Percentiles rank a stretch among this genome's conserved stretches.
Conservation (phyloP, 2,888 invertebrate species). For the Cacoxenus indagator region DNA sequence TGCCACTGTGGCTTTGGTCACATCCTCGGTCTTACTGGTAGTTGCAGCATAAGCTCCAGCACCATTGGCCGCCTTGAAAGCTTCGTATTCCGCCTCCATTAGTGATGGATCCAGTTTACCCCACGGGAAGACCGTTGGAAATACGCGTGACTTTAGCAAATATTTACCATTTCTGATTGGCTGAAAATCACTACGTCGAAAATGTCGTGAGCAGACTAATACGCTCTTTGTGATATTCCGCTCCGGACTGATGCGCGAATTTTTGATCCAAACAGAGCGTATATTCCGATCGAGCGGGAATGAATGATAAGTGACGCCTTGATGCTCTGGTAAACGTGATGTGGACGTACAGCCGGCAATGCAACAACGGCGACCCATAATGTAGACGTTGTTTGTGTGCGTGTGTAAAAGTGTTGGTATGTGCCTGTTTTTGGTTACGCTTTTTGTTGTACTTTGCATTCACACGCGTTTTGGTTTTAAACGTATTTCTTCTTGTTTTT, state of each 20-base stretch:
- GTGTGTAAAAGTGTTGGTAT: too few relatives aligned
- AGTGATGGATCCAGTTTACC: slow-evolving; percentile 61
- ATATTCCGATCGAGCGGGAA: slow-evolving; percentile 78
- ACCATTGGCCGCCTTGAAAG: slow-evolving; percentile 45
- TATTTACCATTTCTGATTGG: slow-evolving; percentile 78
- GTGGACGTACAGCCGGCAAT: slow-evolving; percentile 66
- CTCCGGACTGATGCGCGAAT: slow-evolving; percentile 74
- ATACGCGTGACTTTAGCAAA: slow-evolving; percentile 78
- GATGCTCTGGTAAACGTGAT: slow-evolving; percentile 69
- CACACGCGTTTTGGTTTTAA: too few relatives aligned
- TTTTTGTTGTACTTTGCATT: not conserved
- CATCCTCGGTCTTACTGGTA: slow-evolving; percentile 45
- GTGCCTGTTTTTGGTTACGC: not conserved
- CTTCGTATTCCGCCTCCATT: slow-evolving; percentile 56
- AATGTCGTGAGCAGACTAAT: slow-evolving; percentile 83
- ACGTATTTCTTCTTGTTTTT: too few relatives aligned
- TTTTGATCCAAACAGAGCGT: slow-evolving; percentile 77
- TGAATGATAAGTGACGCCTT: slow-evolving; percentile 82
- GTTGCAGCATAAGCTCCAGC: slow-evolving; percentile 37
- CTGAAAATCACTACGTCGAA: slow-evolving; percentile 81
- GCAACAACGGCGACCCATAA: slow-evolving; percentile 70
- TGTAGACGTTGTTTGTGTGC: too few relatives aligned
- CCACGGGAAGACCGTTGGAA: slow-evolving; percentile 83
- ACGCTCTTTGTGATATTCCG: slow-evolving; percentile 74
- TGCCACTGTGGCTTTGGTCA: slow-evolving; percentile 60